These are phyloP conservation scores for Diachasmimorpha longicaudata DNA, from an alignment of 1,140 invertebrate species.

Conservation along the genomic window DNA sequence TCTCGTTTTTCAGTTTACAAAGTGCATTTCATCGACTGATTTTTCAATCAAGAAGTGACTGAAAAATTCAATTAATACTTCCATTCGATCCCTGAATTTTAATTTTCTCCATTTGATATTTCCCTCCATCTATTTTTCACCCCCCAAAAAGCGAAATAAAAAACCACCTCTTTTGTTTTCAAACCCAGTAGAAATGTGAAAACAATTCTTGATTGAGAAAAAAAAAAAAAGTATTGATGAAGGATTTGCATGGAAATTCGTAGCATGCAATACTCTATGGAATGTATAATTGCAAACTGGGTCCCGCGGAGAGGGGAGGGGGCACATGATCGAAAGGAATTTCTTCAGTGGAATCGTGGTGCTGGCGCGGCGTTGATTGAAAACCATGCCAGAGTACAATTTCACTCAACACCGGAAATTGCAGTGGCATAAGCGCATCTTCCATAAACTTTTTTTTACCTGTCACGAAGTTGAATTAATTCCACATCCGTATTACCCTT, in stretches of 20 bases:
- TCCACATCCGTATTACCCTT: not conserved
- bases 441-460: not conserved
- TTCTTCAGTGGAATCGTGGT: slow-evolving; percentile 12
- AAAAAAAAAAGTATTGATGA: slow-evolving; percentile 11
- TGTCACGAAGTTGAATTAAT: not conserved
- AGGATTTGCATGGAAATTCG: slow-evolving; percentile 19
- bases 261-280: not conserved
- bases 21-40: no score
- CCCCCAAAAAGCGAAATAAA: not conserved
- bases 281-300: slow-evolving; percentile 26
- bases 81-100: no score
- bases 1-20: no score
- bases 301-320: not conserved
- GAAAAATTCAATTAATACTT: no score
- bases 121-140: no score
- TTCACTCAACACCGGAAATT: slow-evolving; percentile 19
- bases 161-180: not conserved
- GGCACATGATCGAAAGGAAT: slow-evolving; percentile 20
- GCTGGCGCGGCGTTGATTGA: slow-evolving; percentile 18
- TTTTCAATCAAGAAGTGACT: no score
- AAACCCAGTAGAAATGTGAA: not conserved
- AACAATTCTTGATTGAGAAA: not conserved
- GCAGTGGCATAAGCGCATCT: slow-evolving; percentile 5
- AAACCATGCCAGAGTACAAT: slow-evolving; percentile 18
- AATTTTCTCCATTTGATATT: no score